Base-by-base conservation (phyloP, 2,113 vertebrate genomes). In the Cyphomyrus plagiostoma region DNA sequence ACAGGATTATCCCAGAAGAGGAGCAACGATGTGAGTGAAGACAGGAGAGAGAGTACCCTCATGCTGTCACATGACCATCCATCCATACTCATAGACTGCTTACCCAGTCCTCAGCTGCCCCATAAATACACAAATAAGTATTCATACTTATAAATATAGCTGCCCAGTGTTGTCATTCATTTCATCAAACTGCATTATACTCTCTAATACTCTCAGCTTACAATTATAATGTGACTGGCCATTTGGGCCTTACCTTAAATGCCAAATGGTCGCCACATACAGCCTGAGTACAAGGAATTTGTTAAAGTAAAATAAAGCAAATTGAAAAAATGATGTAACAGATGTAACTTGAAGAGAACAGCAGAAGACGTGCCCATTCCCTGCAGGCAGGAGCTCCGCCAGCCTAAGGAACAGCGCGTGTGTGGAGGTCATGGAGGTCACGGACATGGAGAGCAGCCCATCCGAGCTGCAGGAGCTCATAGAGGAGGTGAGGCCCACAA, bases 381-480 rank as follows among this genome's bases (percentile, higher is more conserved):
- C 35, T 94, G 89, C 91, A 96, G 97, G 97, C 92, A 99, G 97
- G 91, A 93, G 93, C 0, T 91, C 95, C 0, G 0, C 92, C 15
- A 23, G 80, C 83, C 89, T 89, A 30, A 91, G 21, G 0, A 91
- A 95, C n/a, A 89, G 91, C 91, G 56, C 93, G 87, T 90, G 95
- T 85, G 95, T 39, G 0, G 97, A 98, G 0, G 90, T 94, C 17
- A 9, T 91, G 21, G 56, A 11, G 49, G 49, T 50, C 0, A 56
- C 56, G 7, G 56, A 23, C 48, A 97, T 98, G 97, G 97, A 97
- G 62, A 97, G 96, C 88, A 96, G 95, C 30, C 94, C 97, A 17
- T 94, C 95, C 0, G 96, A 97, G 0, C 93, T 98, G 0, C 97
- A 98, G 0, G 97, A 98, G 23, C 92, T 98, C 35, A 96, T 97